Evolutionary conservation across 2,888 invertebrate genomes (phyloP).

Genomic region (Strigamia crassipes): DNA sequence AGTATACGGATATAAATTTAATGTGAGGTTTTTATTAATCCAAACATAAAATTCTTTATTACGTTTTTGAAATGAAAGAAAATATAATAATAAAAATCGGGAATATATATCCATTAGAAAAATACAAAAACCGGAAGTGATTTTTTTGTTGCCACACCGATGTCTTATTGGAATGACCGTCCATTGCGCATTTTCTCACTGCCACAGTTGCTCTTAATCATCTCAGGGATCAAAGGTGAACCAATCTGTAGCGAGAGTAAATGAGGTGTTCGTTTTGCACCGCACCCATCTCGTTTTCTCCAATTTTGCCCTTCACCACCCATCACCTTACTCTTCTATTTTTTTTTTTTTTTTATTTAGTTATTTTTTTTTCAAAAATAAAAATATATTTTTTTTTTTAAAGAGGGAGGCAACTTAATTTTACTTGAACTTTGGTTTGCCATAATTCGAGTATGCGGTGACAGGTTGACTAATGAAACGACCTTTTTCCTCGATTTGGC

Average conservation of each 20-base stretch:
- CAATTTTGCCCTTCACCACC: conserved; percentile 27
- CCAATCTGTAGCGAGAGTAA: conserved; percentile 37
- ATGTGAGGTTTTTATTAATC: conserved; percentile 21
- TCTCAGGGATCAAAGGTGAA: conserved; percentile 14
- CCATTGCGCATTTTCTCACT: conserved; percentile 23
- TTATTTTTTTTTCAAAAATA: background rate
- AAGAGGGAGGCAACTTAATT: conserved; percentile 34
- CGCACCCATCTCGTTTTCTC: conserved; percentile 37
- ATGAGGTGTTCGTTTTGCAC: conserved; percentile 38
- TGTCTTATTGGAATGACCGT: background rate
- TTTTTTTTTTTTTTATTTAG: conserved; percentile 23
- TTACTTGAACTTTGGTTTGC: background rate
- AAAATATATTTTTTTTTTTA: conserved; percentile 3
- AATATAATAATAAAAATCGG: background rate
- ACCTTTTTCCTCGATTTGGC: conserved; percentile 10
- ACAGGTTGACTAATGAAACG: conserved; percentile 42
- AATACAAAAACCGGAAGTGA: background rate
- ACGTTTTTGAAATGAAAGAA: background rate
- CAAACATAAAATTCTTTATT: conserved; percentile 24
- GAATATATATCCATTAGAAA: background rate
- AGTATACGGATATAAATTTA: conserved; percentile 23
- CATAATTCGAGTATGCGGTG: conserved; percentile 37
- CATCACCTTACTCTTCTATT: background rate
- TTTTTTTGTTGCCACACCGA: background rate
- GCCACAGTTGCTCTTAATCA: conserved; percentile 40